These are phyloP conservation scores for Hofmannophila pseudospretella DNA, from an alignment of 2,888 invertebrate genomes.

Conservation along the genomic window DNA sequence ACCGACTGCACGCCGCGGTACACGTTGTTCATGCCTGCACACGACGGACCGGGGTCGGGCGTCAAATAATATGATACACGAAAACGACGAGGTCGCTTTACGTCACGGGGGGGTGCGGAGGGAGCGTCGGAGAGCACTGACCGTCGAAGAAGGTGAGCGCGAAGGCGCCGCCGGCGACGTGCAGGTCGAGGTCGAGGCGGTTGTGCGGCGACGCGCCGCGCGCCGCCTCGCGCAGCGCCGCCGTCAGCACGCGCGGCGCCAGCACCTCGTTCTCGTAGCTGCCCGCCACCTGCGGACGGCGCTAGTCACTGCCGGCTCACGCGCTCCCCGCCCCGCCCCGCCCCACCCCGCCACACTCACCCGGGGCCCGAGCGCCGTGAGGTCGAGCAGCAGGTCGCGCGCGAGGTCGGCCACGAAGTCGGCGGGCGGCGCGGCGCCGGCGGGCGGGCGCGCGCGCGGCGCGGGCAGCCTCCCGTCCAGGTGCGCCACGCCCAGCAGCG, in stretches of 20 bases:
- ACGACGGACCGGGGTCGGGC: not conserved
- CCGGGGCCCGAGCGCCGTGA: constrained; percentile 81
- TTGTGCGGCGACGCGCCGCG: constrained; percentile 71
- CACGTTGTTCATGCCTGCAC: constrained; percentile 83
- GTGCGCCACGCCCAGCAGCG: constrained; percentile 68
- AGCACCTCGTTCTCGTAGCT: constrained; percentile 89
- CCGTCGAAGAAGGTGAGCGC: constrained; percentile 85
- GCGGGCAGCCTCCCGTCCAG: constrained; percentile 78
- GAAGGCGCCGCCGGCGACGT: constrained; percentile 85
- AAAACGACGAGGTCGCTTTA: not conserved
- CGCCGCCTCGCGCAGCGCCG: constrained; percentile 73
- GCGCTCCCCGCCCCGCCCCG: not conserved
- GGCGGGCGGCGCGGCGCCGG: constrained; percentile 23
- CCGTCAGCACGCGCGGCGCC: constrained; percentile 79
- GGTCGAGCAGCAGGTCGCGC: too few species aligned
- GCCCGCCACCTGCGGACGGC: constrained; percentile 70
- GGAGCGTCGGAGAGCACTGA: constrained; percentile 10
- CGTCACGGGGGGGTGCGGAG: not conserved
- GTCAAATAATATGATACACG: too few species aligned
- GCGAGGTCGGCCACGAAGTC: constrained; percentile 74
- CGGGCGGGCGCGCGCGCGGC: constrained; percentile 59
- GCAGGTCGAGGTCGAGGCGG: constrained; percentile 81
- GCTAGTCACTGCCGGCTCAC: too few species aligned
- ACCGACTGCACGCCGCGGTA: constrained; percentile 91
- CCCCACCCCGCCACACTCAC: constrained; percentile 25